A percentile compares a stretch with the other conserved stretches of the same genome.
Evolutionary conservation across 1,140 invertebrate species (phyloP).

Genomic region (Papilio aristodemus): DNA sequence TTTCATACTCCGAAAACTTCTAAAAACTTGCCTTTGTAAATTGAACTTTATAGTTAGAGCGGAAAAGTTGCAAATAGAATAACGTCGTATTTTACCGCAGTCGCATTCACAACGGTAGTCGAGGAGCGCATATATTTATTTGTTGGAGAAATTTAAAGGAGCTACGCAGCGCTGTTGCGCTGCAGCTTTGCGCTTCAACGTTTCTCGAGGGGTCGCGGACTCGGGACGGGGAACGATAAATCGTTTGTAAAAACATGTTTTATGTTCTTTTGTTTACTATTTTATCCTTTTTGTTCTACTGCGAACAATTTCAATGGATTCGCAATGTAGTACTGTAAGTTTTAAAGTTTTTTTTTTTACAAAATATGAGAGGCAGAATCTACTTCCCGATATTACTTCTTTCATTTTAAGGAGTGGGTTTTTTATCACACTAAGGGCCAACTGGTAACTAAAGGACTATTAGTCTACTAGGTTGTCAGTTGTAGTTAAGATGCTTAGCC

Average conservation of each 20-base stretch:
- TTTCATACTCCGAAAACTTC: slow-evolving; percentile 31
- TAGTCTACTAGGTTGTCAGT: too few species aligned
- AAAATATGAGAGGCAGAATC: background rate
- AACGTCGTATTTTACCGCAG: slow-evolving; percentile 21
- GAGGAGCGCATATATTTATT: slow-evolving; percentile 30
- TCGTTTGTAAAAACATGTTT: slow-evolving; percentile 35
- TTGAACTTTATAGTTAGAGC: slow-evolving; percentile 10
- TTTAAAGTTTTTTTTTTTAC: background rate
- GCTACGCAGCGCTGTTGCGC: background rate
- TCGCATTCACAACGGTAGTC: slow-evolving; percentile 26
- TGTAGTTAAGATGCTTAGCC: too few species aligned
- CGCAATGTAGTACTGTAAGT: background rate
- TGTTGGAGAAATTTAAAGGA: slow-evolving; percentile 31
- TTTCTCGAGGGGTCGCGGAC: slow-evolving; percentile 21
- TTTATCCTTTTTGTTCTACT: slow-evolving; percentile 29
- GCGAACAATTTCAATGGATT: slow-evolving; percentile 20
- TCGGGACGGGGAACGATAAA: slow-evolving; percentile 24
- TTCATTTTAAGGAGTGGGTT: too few species aligned
- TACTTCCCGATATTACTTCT: too few species aligned
- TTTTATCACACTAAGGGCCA: too few species aligned
- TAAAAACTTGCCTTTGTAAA: background rate
- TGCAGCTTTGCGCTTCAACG: slow-evolving; percentile 23
- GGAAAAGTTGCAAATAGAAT: slow-evolving; percentile 3
- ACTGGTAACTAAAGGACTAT: too few species aligned
- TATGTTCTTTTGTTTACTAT: slow-evolving; percentile 25